A percentile compares a stretch with the other conserved stretches of the same genome.
Evolutionary conservation across 1,140 invertebrate genomes (phyloP).

Genomic region (Neuroterus valhalla): DNA sequence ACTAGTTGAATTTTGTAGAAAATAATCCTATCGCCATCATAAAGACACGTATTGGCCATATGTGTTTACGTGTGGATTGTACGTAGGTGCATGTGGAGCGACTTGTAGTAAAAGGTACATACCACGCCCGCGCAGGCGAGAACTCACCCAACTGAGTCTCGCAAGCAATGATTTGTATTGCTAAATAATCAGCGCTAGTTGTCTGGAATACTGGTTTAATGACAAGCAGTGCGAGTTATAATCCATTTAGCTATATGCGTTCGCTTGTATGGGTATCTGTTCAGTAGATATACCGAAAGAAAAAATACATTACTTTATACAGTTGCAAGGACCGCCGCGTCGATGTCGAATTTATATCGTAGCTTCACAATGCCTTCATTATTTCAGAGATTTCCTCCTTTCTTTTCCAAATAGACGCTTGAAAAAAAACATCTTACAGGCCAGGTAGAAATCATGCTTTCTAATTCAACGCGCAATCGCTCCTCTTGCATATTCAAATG

Average conservation of each 20-base stretch:
- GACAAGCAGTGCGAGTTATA: constrained; percentile 61
- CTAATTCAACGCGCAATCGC: too few species aligned
- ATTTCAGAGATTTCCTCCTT: too few species aligned
- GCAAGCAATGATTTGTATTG: constrained; percentile 69
- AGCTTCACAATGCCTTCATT: too few species aligned
- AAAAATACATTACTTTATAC: too few species aligned
- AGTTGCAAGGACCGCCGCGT: too few species aligned
- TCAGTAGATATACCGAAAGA: too few species aligned
- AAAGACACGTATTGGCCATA: constrained; percentile 40
- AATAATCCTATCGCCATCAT: not conserved
- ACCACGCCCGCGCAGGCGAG: constrained; percentile 69
- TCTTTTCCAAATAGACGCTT: too few species aligned
- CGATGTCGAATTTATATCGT: too few species aligned
- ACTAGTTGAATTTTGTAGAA: too few species aligned
- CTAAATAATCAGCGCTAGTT: constrained; percentile 71
- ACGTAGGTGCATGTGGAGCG: constrained; percentile 24
- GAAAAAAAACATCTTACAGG: too few species aligned
- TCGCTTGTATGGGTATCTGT: not conserved
- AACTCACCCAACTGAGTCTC: constrained; percentile 54
- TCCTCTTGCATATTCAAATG: too few species aligned
- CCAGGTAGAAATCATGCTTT: too few species aligned
- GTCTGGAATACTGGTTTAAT: constrained; percentile 70
- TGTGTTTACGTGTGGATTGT: constrained; percentile 32
- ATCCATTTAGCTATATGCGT: constrained; percentile 53
- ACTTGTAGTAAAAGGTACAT: constrained; percentile 43